Evolutionary conservation across 2,113 vertebrate species (phyloP).

Genomic region (Phylloscopus trochiloides): DNA sequence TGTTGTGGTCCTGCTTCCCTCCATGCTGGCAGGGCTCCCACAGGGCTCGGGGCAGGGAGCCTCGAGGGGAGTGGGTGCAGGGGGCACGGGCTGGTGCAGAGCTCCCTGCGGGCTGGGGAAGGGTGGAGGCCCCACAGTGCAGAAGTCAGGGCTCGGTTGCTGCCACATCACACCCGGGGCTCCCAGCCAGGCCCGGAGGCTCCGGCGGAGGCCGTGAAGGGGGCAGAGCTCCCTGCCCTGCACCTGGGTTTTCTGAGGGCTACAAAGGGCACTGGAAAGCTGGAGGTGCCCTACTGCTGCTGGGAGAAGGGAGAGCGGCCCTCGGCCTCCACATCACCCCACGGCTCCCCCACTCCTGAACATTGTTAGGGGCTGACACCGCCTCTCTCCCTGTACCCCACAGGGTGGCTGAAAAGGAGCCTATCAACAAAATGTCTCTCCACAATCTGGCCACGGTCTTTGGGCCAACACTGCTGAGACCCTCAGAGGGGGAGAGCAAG

Average conservation of each 20-base stretch:
- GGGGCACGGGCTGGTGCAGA: background rate
- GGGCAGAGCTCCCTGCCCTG: constrained; percentile 52
- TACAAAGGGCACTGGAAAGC: background rate
- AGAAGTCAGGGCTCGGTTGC: background rate
- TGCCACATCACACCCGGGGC: constrained; percentile 55
- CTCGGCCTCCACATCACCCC: accelerated
- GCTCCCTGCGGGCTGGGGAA: constrained; percentile 10
- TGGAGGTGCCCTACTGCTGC: accelerated
- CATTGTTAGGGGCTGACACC: accelerated
- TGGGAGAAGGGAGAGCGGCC: background rate
- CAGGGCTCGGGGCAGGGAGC: background rate
- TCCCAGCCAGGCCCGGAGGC: background rate
- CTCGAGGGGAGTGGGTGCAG: background rate
- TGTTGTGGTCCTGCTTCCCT: constrained; percentile 34
- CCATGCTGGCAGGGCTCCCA: background rate
- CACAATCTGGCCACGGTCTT: constrained; percentile 98
- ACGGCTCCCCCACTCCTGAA: accelerated
- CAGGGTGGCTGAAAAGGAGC: constrained; percentile 98
- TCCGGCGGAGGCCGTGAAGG: background rate
- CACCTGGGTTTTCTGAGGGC: background rate
- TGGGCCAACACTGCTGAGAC: constrained; percentile 93
- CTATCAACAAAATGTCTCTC: constrained; percentile 98
- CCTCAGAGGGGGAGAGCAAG: constrained; percentile 92
- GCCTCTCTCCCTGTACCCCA: background rate
- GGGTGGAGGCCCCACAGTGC: background rate